phyloP scores from a whole-genome alignment of 2,888 invertebrate genomes.

The Kryphioiulus occultus region DNA sequence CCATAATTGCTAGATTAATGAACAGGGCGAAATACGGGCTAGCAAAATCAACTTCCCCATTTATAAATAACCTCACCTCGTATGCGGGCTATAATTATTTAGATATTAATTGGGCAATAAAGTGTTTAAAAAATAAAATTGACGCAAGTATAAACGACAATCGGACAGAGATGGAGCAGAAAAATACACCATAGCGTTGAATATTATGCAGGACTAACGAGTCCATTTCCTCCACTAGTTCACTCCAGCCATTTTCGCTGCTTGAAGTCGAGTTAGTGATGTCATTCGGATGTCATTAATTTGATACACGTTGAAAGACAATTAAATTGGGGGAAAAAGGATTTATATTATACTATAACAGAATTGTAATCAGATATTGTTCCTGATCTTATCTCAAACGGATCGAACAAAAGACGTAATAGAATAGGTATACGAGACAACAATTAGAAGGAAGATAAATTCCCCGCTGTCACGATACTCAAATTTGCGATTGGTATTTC shows the following conservation, averaged over 20 bases:
- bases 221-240: not conserved
- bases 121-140: slow-evolving; percentile 9
- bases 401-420: not conserved
- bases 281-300: not conserved
- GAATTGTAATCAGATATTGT: slow-evolving; percentile 23
- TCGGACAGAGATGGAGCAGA: not conserved
- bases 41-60: slow-evolving; percentile 14
- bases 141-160: not conserved
- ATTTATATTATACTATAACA: slow-evolving; percentile 23
- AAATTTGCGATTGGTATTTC: not conserved
- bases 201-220: not conserved
- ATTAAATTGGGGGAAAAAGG: slow-evolving; percentile 23
- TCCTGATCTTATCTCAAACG: slow-evolving; percentile 23
- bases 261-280: not conserved
- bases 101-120: slow-evolving; percentile 15
- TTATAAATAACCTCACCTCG: not conserved
- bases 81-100: not conserved
- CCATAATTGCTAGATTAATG: not conserved
- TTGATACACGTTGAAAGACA: not conserved
- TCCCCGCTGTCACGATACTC: not conserved
- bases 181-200: not conserved
- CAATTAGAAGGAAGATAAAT: slow-evolving; percentile 1
- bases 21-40: not conserved
- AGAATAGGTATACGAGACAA: not conserved
- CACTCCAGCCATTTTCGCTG: not conserved